phyloP scores from a whole-genome alignment of 2,113 vertebrate species.

The Plecturocebus donacophilus region DNA sequence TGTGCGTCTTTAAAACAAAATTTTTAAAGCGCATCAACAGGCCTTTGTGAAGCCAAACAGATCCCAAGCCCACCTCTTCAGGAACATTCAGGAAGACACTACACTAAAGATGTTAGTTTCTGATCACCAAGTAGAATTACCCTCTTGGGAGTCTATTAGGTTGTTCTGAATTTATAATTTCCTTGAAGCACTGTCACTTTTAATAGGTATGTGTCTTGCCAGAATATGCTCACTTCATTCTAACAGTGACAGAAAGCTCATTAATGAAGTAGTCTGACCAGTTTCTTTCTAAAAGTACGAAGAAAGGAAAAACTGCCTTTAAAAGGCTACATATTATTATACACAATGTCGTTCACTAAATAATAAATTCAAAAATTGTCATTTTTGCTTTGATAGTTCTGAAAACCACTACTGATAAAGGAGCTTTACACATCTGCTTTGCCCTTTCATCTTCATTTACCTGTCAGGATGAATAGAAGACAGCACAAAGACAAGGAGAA shows the following conservation, averaged over 20 bases:
- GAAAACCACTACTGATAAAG: conserved; percentile 80
- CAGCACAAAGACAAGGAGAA: conserved; percentile 95
- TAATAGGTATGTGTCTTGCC: conserved; percentile 74
- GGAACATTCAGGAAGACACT: conserved; percentile 52
- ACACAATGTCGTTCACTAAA: conserved; percentile 71
- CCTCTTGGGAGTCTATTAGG: conserved; percentile 68
- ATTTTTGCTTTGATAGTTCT: conserved; percentile 78
- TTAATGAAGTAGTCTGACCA: conserved; percentile 79
- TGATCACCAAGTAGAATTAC: conserved; percentile 73
- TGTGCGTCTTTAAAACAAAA: conserved; percentile 40
- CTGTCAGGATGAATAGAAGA: conserved; percentile 94
- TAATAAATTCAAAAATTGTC: conserved; percentile 80
- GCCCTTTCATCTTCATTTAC: conserved; percentile 88
- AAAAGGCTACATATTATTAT: conserved; percentile 72
- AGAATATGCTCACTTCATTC: conserved; percentile 72
- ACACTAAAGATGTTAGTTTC: conserved; percentile 75
- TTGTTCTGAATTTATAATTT: conserved; percentile 73
- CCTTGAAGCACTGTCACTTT: conserved; percentile 77
- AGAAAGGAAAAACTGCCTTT: conserved; percentile 71
- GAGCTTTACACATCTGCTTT: conserved; percentile 76
- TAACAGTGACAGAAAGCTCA: conserved; percentile 75
- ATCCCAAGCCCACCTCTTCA: conserved; percentile 47
- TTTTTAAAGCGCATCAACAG: conserved; percentile 44
- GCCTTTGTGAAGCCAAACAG: conserved; percentile 32
- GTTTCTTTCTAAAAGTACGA: conserved; percentile 73